Evolutionary conservation across 2,888 invertebrate genomes (phyloP).

Genomic region (Andricus curvator): DNA sequence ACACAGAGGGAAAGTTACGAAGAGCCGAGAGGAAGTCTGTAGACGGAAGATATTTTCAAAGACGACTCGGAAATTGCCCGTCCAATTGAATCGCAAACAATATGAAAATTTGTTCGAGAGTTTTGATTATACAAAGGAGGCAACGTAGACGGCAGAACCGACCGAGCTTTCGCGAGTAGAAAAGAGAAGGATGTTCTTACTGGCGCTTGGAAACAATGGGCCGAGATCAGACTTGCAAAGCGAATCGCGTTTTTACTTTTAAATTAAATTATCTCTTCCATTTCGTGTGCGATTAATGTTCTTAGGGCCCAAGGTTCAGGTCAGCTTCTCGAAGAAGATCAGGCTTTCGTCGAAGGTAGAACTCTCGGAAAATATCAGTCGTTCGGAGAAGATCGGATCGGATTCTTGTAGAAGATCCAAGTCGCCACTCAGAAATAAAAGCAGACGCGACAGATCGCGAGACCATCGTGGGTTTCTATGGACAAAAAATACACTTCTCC

Average conservation of each 20-base stretch:
- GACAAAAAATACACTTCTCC: too few relatives aligned
- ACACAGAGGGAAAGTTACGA: slow-evolving; percentile 35
- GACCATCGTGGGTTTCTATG: slow-evolving; percentile 60
- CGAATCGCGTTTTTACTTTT: slow-evolving; percentile 75
- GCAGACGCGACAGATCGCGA: slow-evolving; percentile 60
- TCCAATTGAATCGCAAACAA: slow-evolving; percentile 77
- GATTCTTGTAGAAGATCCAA: slow-evolving; percentile 56
- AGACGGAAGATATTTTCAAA: slow-evolving; percentile 70
- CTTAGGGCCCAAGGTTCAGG: slow-evolving; percentile 60
- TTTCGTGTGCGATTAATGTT: slow-evolving; percentile 74
- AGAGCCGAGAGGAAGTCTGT: slow-evolving; percentile 34
- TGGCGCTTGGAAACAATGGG: slow-evolving; percentile 72
- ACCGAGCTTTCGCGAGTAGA: slow-evolving; percentile 59
- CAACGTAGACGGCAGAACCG: slow-evolving; percentile 54
- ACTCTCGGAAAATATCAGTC: neutral
- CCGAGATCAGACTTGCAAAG: slow-evolving; percentile 76
- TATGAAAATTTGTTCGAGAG: slow-evolving; percentile 77
- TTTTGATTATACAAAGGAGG: slow-evolving; percentile 77
- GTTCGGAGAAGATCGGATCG: neutral
- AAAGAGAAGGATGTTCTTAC: slow-evolving; percentile 69
- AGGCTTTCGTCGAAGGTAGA: neutral
- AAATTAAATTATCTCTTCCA: slow-evolving; percentile 76
- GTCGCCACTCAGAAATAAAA: slow-evolving; percentile 56
- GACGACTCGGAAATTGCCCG: slow-evolving; percentile 75
- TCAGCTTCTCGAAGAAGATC: neutral